Base-by-base conservation (phyloP, 2,113 vertebrate species). In the Lepisosteus osseus region DNA sequence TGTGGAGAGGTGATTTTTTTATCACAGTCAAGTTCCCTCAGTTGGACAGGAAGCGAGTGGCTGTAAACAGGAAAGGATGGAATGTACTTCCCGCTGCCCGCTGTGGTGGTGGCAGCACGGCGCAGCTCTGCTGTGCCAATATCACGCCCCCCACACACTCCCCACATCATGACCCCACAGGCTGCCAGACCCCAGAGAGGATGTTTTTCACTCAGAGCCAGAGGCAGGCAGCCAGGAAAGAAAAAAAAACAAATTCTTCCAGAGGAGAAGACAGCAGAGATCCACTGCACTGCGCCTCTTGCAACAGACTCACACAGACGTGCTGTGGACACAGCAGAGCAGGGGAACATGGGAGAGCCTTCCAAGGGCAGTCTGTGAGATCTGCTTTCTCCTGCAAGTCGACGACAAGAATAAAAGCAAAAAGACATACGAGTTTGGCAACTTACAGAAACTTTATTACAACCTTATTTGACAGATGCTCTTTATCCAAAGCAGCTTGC, bases 21-120 rank as follows among this genome's bases (percentile, higher is more conserved):
- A 90, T 89, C 88, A 77, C 76, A 87, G 87, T 88, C 89, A 6
- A 88, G 44, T 77, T 81, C 79, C 71, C 78, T 74, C 74, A 51
- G 71, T 85, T 87, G 74, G 78, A 61, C 85, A 91, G 90, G 90
- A 92, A 90, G 85, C 80, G 78, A 86, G 85, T 80, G 79, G 77
- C 86, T 77, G 82, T 88, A 91, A 91, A 92, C 91, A 92, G 91
- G 90, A 93, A 85, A 83, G 74, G 82, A 86, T 47, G 85, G 90
- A 91, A 93, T 92, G 91, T 92, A 87, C 80, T 92, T 91, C 90
- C 90, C 88, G 83, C 80, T 79, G 82, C 82, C 85, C 70, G 54
- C 72, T 69, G 55, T 61, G 76, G 82, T 61, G 65, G 78, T 85
- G 78, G 69, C 29, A 29, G 3, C 8, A 83, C 76, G 45, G 86